phyloP scores from a whole-genome alignment of 2,888 invertebrate genomes.

The Busseola fusca region DNA sequence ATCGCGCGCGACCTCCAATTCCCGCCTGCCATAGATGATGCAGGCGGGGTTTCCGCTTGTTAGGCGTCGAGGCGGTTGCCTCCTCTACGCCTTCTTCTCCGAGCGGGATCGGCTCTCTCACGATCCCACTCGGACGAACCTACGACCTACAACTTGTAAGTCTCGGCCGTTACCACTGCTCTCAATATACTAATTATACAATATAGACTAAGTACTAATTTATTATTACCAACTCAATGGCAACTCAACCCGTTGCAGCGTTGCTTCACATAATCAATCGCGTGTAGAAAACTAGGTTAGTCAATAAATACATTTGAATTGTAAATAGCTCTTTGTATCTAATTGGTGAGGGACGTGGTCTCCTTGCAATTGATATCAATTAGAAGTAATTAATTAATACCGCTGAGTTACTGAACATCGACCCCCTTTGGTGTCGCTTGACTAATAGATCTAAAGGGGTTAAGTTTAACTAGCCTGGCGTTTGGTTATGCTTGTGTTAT shows the following conservation, averaged over 20 bases:
- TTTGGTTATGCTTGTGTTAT: constrained; percentile 7
- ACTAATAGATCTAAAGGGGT: constrained; percentile 40
- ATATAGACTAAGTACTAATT: background rate
- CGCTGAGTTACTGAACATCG: background rate
- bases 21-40: no score
- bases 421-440: constrained; percentile 15
- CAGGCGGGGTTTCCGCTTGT: no score
- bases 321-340: constrained; percentile 53
- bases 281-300: constrained; percentile 55
- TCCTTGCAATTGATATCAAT: constrained; percentile 58
- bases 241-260: background rate
- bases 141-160: no score
- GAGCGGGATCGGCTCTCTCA: no score
- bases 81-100: no score
- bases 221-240: constrained; percentile 12
- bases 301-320: constrained; percentile 54
- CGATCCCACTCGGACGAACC: no score
- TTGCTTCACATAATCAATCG: constrained; percentile 31
- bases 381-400: constrained; percentile 54
- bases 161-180: background rate
- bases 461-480: constrained; percentile 16
- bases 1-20: no score
- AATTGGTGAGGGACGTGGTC: constrained; percentile 51
- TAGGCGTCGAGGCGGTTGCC: no score
- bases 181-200: no score